These are phyloP conservation scores for Drosophila crucigera DNA, from an alignment of 2,888 invertebrate genomes.

Conservation along the genomic window DNA sequence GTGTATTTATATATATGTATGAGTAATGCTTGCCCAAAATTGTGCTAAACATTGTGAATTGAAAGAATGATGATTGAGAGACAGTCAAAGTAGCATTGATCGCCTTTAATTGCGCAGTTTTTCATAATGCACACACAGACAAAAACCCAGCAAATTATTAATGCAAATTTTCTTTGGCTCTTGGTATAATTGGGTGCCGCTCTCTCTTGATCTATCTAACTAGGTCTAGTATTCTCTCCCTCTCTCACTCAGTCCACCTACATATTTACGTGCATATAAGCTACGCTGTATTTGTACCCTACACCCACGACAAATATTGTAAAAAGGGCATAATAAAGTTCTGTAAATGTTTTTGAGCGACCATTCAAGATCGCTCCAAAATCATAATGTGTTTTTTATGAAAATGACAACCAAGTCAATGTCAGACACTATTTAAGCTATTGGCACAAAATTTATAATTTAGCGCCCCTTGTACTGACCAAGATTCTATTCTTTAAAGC, in stretches of 20 bases:
- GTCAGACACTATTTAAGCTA: background rate
- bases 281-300: slow-evolving; percentile 25
- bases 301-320: background rate
- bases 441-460: background rate
- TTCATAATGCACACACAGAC: slow-evolving; percentile 31
- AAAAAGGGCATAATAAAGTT: background rate
- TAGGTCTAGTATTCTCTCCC: background rate
- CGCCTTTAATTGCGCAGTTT: slow-evolving; percentile 75
- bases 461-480: background rate
- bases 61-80: slow-evolving; percentile 37
- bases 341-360: background rate
- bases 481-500: background rate
- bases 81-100: slow-evolving; percentile 47
- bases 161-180: slow-evolving; percentile 57
- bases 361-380: background rate
- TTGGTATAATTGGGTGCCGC: slow-evolving; percentile 36
- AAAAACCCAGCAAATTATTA: slow-evolving; percentile 50
- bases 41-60: slow-evolving; percentile 33
- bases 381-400: background rate
- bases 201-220: slow-evolving; percentile 5
- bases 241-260: slow-evolving; percentile 24
- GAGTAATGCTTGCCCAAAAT: slow-evolving; percentile 51
- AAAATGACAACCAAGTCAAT: background rate
- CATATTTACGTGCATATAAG: slow-evolving; percentile 27
- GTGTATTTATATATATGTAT: slow-evolving; percentile 9